Evolutionary conservation across 2,888 invertebrate species (phyloP).

Genomic region (Thymelicus sylvestris): DNA sequence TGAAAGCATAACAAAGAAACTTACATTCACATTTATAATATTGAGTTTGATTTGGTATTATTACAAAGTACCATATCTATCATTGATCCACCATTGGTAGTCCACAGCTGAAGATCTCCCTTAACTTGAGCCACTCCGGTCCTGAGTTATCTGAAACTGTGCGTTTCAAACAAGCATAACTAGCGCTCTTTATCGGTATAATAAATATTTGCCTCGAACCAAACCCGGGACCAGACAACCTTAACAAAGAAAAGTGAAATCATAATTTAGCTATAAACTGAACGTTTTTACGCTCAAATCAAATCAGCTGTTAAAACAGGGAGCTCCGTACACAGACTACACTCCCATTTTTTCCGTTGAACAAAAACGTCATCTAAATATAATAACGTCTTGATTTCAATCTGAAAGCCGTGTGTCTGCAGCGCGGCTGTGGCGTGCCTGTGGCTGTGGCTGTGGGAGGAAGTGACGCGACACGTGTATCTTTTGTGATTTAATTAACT

Average conservation of each 20-base stretch:
- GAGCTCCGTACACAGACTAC: neutral
- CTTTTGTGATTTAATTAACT: conserved; percentile 55
- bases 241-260: neutral
- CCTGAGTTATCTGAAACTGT: no score
- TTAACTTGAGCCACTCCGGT: no score
- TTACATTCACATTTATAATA: no score
- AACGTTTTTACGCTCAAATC: neutral
- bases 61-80: no score
- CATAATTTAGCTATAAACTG: neutral
- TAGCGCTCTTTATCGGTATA: no score
- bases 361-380: conserved; percentile 73
- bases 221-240: neutral
- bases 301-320: conserved; percentile 47
- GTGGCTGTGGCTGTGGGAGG: conserved; percentile 52
- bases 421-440: no score
- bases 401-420: conserved; percentile 71
- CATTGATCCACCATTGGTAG: no score
- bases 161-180: no score
- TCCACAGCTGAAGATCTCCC: no score
- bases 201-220: no score
- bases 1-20: no score
- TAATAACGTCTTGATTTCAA: conserved; percentile 71
- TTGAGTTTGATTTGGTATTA: no score
- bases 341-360: conserved; percentile 19
- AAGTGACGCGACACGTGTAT: conserved; percentile 62